Percentiles rank a stretch among this genome's conserved stretches.
Evolutionary conservation across 23 tunicate genomes (phyloP).

Genomic region (Ciona savignyi): DNA sequence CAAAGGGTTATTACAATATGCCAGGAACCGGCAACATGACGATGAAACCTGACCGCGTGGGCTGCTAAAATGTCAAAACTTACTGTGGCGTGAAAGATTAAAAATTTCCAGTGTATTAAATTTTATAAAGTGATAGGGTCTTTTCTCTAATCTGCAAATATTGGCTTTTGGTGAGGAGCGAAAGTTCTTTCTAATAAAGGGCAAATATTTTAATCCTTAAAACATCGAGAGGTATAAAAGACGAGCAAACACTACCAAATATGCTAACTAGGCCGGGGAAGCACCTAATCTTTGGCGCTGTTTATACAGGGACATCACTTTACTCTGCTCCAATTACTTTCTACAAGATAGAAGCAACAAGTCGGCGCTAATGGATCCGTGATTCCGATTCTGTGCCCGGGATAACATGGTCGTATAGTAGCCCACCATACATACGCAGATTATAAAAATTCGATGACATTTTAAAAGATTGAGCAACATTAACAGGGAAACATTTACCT

Average conservation of each 20-base stretch:
- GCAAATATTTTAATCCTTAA: not conserved
- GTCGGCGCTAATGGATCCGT: not conserved
- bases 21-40: too few species aligned
- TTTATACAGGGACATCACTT: not conserved
- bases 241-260: not conserved
- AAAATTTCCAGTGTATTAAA: too few species aligned
- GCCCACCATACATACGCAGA: too few species aligned
- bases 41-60: too few species aligned
- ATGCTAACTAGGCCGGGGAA: not conserved
- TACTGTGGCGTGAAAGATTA: too few species aligned
- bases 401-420: too few species aligned
- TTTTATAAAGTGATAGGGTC: too few species aligned
- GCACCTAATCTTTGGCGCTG: not conserved
- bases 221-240: not conserved
- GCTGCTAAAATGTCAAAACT: too few species aligned
- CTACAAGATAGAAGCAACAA: not conserved
- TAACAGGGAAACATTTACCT: too few species aligned
- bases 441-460: too few species aligned
- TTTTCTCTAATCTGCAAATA: not conserved
- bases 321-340: not conserved
- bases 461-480: too few species aligned
- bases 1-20: too few species aligned
- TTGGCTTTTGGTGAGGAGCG: not conserved
- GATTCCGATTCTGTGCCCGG: not conserved
- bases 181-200: not conserved